Base-by-base conservation (phyloP, 2,888 invertebrate genomes). In the Melinopterus prodromus region DNA sequence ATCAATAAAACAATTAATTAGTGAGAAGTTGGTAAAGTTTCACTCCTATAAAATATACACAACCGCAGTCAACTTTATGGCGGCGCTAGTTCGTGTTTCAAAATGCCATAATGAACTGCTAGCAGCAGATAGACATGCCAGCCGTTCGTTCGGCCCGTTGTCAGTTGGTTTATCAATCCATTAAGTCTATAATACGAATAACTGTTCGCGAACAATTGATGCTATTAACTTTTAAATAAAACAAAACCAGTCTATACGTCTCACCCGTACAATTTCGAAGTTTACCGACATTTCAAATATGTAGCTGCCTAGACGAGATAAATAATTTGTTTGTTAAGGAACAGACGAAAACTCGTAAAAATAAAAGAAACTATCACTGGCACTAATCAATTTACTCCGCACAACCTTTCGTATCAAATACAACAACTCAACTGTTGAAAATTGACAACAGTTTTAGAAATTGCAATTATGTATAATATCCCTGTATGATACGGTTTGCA, bases 1-100 rank as follows among this genome's bases (percentile, higher is more conserved):
- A 35, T 26, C 74, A 35, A 35, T n/a, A 37, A 35, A 74, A 74
- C 74, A 74, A 74, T 74, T 37, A 53, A 53, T 53, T 53, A 53
- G 53, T 53, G 53, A 53, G 53, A 53, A 53, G 9, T 53, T 1
- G 53, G 53, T 53, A 53, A 53, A 53, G 53, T 53, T 53, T 53
- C 7, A 53, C 53, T 53, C 53, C 53, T 53, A 53, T 53, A 53
- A 53, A 53, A 53, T 53, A 53, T 53, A 53, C 53, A 53, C 12
- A 12, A 12, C 53, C 12, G 53, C 53, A 53, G 53, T 53, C 53
- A 53, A 53, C 53, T 53, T 53, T 53, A 12, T 53, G 12, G 53
- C 53, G 53, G 5, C 53, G 53, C 5, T 53, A 53, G 53, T 53
- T 53, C 12, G 53, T 53, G 53, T 53, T 53, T 53, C 53, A 53